Conservation (phyloP, 2,888 invertebrate genomes). For the Agrotis ipsilon region DNA sequence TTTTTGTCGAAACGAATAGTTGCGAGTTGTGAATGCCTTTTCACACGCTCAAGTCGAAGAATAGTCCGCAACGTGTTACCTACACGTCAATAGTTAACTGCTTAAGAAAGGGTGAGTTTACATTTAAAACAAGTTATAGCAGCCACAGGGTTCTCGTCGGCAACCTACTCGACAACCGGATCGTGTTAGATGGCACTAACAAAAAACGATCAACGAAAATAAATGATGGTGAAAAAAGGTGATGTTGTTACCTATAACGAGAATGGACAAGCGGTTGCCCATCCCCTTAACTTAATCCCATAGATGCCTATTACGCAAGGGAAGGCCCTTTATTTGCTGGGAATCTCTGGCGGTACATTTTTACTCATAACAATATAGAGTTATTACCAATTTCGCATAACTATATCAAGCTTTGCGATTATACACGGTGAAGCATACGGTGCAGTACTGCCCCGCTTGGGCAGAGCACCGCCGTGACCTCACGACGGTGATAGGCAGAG, state of each 20-base stretch:
- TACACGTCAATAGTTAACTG: background rate
- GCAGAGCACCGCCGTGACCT: too few species aligned
- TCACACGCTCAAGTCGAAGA: background rate
- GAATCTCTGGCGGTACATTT: constrained; percentile 8
- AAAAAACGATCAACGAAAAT: constrained; percentile 16
- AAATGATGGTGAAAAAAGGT: constrained; percentile 14
- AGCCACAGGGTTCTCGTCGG: too few species aligned
- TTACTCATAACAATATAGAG: constrained; percentile 11
- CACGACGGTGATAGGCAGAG: too few species aligned
- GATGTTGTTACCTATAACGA: constrained; percentile 25
- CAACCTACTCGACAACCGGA: background rate
- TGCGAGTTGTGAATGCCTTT: background rate
- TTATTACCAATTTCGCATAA: constrained; percentile 12
- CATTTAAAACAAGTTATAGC: background rate
- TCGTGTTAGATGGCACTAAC: background rate
- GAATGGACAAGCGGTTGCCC: constrained; percentile 32
- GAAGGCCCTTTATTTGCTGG: constrained; percentile 23
- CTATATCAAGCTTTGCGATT: constrained; percentile 6
- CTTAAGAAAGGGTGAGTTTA: background rate
- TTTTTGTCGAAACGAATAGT: too few species aligned
- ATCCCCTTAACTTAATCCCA: constrained; percentile 37
- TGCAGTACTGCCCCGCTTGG: too few species aligned
- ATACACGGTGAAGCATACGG: too few species aligned
- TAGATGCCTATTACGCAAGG: constrained; percentile 33
- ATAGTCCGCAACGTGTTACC: background rate